Conservation (phyloP, 2,888 invertebrate genomes). For the Hermodice carunculata region DNA sequence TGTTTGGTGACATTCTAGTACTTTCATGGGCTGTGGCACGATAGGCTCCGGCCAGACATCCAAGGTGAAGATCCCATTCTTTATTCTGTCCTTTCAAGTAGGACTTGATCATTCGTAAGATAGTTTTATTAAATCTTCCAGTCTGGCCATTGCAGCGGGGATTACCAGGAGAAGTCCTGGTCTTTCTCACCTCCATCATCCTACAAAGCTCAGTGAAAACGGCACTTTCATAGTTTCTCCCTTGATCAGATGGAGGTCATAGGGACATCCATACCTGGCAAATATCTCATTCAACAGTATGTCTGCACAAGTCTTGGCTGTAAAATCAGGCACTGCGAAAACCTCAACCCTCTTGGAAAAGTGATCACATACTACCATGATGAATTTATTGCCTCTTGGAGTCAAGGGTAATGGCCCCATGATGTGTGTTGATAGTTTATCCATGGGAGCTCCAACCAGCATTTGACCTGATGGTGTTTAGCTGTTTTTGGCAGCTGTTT, state of each 20-base stretch:
- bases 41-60: neutral
- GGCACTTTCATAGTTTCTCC: neutral
- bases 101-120: neutral
- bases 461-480: neutral
- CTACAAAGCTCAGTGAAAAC: neutral
- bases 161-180: neutral
- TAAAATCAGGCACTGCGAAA: neutral
- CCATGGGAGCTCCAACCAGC: neutral
- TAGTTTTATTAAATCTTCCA: neutral
- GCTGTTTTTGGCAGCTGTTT: neutral
- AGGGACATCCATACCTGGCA: no score
- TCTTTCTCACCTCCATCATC: neutral
- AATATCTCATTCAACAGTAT: neutral
- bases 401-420: slow-evolving; percentile 6
- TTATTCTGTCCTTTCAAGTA: neutral
- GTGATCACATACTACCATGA: neutral
- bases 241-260: neutral
- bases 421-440: slow-evolving; percentile 2
- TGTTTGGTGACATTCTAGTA: neutral
- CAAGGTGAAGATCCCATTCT: neutral
- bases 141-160: neutral
- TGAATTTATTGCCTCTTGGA: neutral
- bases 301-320: neutral
- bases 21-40: neutral
- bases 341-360: slow-evolving; percentile 9